Evolutionary conservation across 2,113 vertebrate species (phyloP).

Genomic region (Gambusia affinis): DNA sequence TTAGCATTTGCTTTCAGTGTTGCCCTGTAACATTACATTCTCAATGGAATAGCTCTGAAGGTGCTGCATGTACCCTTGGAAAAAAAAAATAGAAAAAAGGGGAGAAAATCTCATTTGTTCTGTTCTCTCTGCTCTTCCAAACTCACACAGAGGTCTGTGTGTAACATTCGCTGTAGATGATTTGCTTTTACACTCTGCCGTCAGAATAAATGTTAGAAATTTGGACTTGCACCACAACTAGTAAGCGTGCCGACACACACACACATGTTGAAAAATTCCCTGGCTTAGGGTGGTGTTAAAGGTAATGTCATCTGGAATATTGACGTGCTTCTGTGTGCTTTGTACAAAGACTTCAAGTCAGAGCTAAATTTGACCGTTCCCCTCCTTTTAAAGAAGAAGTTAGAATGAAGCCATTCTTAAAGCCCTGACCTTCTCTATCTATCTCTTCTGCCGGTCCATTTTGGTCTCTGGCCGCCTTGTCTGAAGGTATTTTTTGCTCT

Average conservation of each 20-base stretch:
- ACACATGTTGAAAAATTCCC: background rate
- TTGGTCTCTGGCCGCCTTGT: background rate
- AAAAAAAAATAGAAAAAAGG: background rate
- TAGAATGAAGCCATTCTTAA: background rate
- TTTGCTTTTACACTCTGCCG: conserved; percentile 1
- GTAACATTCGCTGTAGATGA: conserved; percentile 8
- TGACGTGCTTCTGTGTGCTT: background rate
- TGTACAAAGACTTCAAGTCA: background rate
- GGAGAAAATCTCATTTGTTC: conserved; percentile 32
- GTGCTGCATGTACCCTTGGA: conserved; percentile 16
- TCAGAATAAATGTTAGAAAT: background rate
- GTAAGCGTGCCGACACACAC: background rate
- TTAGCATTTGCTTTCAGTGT: conserved; percentile 51
- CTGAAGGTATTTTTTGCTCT: background rate
- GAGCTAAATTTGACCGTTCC: background rate
- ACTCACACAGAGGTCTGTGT: conserved; percentile 9
- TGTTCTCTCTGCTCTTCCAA: conserved; percentile 30
- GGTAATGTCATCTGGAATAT: background rate
- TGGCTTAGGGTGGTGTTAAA: background rate
- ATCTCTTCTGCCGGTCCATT: background rate
- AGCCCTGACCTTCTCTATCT: background rate
- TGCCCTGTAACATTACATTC: conserved; percentile 42
- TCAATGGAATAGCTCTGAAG: conserved; percentile 39
- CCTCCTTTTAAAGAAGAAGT: background rate
- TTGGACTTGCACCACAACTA: background rate